Evolutionary conservation across 1,140 invertebrate genomes (phyloP), one percentile per base, ranked within the genome.

Genomic region (Drosophila quadrilineata): DNA sequence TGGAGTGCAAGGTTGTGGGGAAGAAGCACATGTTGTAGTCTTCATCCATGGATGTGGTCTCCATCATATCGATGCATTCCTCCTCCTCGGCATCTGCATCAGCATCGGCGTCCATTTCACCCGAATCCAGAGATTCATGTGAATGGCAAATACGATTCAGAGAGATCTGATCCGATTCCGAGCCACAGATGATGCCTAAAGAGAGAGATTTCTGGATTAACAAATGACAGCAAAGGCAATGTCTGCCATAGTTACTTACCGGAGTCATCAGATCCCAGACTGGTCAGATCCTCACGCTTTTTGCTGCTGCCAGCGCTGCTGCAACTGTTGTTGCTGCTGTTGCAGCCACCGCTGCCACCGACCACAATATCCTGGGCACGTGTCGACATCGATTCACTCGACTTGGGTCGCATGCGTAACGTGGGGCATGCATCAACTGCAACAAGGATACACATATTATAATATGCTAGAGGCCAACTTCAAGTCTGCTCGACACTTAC

Each of bases 261-360:
- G 9, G 95, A 96, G 89, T 97, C 96, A 88, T 97, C 96, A 0
- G 96, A 97, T 9, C 95, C 95, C 5, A 96, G 89, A 75, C 94
- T 94, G 19, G 93, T 93, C 29, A 94, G 91, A 89, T 95, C 94
- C 67, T 94, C 93, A 24, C 93, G 91, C 73, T 93, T 90, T 41
- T 90, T 89, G 17, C 64, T 88, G 56, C 84, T 86, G 22, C 74
- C 73, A 1, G 62, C 69, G 29, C 70, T 71, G 48, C 64, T 75
- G 45, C 19, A 64, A 40, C 62, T 45, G 41, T 38, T 49, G 45
- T 41, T 60, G 60, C 49, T 43, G 40, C 46, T 38, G 40, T 46
- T 24, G 48, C 48, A 40, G 16, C 38, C 49, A 19, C 45, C 52
- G 12, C 22, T 49, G 9, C 63, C 65, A 17, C 45, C 68, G 6